A percentile compares a stretch with the other conserved stretches of the same genome.
Conservation (phyloP, 2,888 invertebrate species). For the Aelia acuminata region DNA sequence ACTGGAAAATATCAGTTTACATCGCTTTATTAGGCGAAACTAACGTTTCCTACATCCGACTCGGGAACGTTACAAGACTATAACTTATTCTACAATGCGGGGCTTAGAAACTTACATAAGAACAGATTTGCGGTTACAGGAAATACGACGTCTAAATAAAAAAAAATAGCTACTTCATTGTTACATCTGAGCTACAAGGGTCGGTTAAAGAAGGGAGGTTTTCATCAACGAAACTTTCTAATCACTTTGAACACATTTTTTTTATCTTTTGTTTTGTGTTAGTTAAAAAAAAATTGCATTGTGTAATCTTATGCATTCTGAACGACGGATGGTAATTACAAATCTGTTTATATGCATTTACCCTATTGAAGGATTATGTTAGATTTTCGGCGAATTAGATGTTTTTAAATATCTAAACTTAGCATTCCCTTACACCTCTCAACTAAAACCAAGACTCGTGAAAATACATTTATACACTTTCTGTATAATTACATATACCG, state of each 20-base stretch:
- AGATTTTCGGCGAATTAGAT: too few relatives aligned
- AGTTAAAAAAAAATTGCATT: background rate
- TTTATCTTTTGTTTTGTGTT: background rate
- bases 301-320: too few relatives aligned
- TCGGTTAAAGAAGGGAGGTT: background rate
- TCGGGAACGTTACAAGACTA: background rate
- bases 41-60: background rate
- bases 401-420: too few relatives aligned
- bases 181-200: background rate
- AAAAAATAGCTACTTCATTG: background rate
- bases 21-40: background rate
- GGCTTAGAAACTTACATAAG: constrained; percentile 33
- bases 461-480: too few relatives aligned
- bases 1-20: background rate
- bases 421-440: too few relatives aligned
- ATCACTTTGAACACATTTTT: background rate
- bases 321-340: too few relatives aligned
- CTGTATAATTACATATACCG: too few relatives aligned
- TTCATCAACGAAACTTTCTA: constrained; percentile 15
- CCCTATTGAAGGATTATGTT: too few relatives aligned
- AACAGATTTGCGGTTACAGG: background rate
- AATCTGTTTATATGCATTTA: too few relatives aligned
- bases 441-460: too few relatives aligned
- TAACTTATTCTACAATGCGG: constrained; percentile 2
- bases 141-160: background rate